phyloP scores from a whole-genome alignment of 2,797 vertebrate species.

The Cuculus canorus region DNA sequence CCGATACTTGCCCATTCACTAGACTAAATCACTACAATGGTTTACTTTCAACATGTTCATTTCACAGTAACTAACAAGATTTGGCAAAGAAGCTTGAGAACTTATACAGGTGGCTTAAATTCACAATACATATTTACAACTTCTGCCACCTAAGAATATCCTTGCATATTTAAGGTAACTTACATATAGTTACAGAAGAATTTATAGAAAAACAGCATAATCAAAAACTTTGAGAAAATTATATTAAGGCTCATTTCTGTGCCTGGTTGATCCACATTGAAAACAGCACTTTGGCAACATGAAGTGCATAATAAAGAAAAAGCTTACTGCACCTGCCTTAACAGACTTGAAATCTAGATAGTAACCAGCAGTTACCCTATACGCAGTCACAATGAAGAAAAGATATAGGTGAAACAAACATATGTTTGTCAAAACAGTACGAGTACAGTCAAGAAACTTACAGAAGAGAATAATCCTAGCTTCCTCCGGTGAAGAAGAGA shows the following conservation, averaged over 20 bases:
- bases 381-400: not conserved
- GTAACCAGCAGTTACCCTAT: not conserved
- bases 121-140: not conserved
- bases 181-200: not conserved
- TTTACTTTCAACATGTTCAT: not conserved
- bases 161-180: not conserved
- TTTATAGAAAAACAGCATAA: not conserved
- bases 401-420: not conserved
- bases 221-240: not conserved
- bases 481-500: not conserved
- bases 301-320: not conserved
- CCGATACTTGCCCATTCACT: not conserved
- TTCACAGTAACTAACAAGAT: not conserved
- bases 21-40: not conserved
- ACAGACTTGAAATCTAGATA: not conserved
- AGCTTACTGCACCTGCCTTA: not conserved
- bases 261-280: not conserved
- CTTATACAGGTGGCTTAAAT: not conserved
- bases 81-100: not conserved
- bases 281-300: not conserved
- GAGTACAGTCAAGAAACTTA: not conserved
- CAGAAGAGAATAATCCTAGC: not conserved
- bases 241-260: not conserved
- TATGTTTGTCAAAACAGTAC: not conserved
- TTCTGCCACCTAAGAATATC: not conserved